phyloP scores from a whole-genome alignment of 2,888 invertebrate species.

The Thecophora atra region DNA sequence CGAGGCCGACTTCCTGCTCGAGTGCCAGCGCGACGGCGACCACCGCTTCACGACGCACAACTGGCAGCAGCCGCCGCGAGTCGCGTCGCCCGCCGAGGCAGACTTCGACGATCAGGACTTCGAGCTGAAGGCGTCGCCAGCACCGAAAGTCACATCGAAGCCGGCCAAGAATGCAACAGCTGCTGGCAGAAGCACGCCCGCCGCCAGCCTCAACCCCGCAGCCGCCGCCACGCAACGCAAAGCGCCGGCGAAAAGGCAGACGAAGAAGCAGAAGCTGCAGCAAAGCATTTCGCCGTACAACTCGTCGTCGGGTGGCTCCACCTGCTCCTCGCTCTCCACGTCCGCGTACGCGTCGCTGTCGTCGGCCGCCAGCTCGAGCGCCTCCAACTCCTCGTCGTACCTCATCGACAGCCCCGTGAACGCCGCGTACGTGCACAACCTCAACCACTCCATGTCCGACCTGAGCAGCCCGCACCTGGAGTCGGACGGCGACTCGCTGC shows the following conservation, averaged over 20 bases:
- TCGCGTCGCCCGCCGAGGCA: slow-evolving; percentile 32
- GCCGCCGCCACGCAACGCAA: slow-evolving; percentile 34
- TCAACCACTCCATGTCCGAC: slow-evolving; percentile 53
- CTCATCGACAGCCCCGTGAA: slow-evolving; percentile 43
- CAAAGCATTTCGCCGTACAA: slow-evolving; percentile 40
- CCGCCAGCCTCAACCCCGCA: slow-evolving; percentile 13
- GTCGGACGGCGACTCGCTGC: slow-evolving; percentile 71
- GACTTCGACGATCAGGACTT: slow-evolving; percentile 42
- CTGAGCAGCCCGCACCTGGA: slow-evolving; percentile 66
- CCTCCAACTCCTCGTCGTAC: slow-evolving; percentile 43
- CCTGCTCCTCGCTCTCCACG: slow-evolving; percentile 38
- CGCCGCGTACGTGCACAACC: slow-evolving; percentile 41
- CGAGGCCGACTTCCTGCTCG: slow-evolving; percentile 56
- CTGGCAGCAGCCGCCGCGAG: slow-evolving; percentile 37
- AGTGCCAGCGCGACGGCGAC: slow-evolving; percentile 52
- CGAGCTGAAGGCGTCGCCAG: slow-evolving; percentile 36
- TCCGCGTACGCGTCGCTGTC: slow-evolving; percentile 50
- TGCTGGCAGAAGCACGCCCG: neutral
- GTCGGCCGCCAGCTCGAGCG: slow-evolving; percentile 38
- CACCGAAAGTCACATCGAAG: neutral
- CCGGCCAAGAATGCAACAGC: too few species aligned
- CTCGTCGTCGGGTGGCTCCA: slow-evolving; percentile 34
- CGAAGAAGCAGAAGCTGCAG: slow-evolving; percentile 44
- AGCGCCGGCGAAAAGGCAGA: slow-evolving; percentile 39
- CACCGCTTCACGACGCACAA: slow-evolving; percentile 46